Percentiles rank a stretch among this genome's conserved stretches.
Conservation (phyloP, 2,797 vertebrate genomes). For the Paedocypris micromegethes region DNA sequence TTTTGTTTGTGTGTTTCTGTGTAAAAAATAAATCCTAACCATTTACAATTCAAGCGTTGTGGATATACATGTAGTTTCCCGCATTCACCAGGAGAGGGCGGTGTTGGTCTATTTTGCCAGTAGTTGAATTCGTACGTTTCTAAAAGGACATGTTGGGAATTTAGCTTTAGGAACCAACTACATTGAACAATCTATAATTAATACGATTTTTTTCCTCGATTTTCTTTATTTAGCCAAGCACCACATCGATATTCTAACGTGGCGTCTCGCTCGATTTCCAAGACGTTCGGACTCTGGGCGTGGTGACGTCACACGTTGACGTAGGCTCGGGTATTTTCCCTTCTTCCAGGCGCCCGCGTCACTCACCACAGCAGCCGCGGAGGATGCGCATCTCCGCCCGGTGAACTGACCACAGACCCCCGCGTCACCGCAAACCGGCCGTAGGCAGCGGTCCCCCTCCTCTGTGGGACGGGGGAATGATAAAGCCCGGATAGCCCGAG, state of each 20-base stretch:
- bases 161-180: no score
- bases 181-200: no score
- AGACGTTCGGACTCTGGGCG: constrained; percentile 2
- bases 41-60: no score
- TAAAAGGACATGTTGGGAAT: no score
- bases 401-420: not conserved
- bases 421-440: not conserved
- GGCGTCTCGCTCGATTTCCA: no score
- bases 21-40: constrained; percentile 3
- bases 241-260: no score
- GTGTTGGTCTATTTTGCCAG: no score
- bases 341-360: not conserved
- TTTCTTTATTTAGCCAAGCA: no score
- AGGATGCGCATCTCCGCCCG: not conserved
- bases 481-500: constrained; percentile 43
- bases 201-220: no score
- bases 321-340: constrained; percentile 21
- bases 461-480: constrained; percentile 61
- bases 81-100: no score
- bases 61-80: no score
- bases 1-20: constrained; percentile 32
- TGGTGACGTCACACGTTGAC: constrained; percentile 44
- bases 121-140: no score
- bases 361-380: not conserved
- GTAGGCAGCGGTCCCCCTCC: constrained; percentile 14